Conservation (phyloP, 2,113 vertebrate species). For the Dolichallabes microphthalmus region DNA sequence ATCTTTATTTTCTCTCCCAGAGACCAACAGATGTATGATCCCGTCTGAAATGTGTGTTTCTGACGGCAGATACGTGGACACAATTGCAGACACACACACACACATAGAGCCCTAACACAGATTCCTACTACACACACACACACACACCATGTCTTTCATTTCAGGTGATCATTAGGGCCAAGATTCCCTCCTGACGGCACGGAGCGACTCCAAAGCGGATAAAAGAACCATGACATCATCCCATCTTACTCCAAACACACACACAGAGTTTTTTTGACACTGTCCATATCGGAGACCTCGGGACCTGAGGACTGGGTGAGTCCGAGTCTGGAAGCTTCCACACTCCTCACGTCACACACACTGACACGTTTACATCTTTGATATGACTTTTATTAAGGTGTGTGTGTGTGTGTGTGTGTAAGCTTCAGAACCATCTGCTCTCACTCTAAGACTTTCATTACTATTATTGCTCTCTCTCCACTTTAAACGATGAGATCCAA, state of each 20-base stretch:
- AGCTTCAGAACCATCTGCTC: not conserved
- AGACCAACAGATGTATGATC: not conserved
- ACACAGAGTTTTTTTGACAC: conserved; percentile 18
- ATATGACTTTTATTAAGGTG: not conserved
- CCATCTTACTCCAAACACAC: conserved; percentile 29
- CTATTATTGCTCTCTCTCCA: not conserved
- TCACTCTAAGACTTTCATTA: not conserved
- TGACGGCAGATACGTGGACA: not conserved
- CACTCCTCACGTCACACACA: conserved; percentile 21
- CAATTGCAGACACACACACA: conserved; percentile 20
- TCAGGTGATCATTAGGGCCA: conserved; percentile 46
- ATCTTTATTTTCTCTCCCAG: not conserved
- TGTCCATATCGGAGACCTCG: not conserved
- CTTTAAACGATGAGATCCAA: too few species aligned
- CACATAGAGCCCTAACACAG: not conserved
- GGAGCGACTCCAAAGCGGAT: conserved; percentile 55
- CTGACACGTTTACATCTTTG: conserved; percentile 27
- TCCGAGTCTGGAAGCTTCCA: not conserved
- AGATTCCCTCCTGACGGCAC: conserved; percentile 40
- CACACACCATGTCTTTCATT: conserved; percentile 9
- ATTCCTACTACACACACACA: conserved; percentile 11
- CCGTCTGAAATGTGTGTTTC: not conserved
- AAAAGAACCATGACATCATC: conserved; percentile 58
- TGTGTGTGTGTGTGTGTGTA: conserved; percentile 1
- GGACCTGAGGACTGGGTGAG: conserved; percentile 10